These are phyloP conservation scores for Phenganax marumi DNA, from an alignment of 92 coral and sea anemone genomes.

Conservation along the genomic window DNA sequence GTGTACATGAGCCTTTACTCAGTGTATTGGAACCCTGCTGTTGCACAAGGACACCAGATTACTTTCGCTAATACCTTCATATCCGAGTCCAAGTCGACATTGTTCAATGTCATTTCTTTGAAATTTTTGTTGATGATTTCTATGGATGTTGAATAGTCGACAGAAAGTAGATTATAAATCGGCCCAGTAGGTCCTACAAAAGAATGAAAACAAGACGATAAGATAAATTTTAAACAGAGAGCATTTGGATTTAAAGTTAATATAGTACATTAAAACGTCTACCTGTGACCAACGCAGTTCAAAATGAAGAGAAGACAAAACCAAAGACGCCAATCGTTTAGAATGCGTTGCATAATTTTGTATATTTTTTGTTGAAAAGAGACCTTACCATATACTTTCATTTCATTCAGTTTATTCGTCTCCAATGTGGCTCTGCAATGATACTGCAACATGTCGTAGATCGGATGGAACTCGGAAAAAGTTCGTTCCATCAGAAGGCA, in stretches of 20 bases:
- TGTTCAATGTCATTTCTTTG: constrained; percentile 66
- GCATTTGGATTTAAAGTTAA: no score
- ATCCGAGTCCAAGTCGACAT: constrained; percentile 67
- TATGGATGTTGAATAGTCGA: constrained; percentile 70
- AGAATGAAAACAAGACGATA: no score
- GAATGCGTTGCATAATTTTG: background rate
- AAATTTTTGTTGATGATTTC: constrained; percentile 79
- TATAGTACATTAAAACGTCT: no score
- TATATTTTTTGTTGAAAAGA: no score
- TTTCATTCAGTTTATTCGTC: constrained; percentile 80
- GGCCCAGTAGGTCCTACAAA: constrained; percentile 74
- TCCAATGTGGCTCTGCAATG: constrained; percentile 89
- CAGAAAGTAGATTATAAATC: constrained; percentile 74
- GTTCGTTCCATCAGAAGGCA: constrained; percentile 84
- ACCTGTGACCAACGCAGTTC: no score
- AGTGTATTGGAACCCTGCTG: no score
- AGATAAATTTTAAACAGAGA: no score
- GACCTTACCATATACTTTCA: constrained; percentile 79
- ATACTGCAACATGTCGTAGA: constrained; percentile 81
- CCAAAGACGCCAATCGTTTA: background rate
- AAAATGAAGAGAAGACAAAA: background rate
- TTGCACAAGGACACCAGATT: no score
- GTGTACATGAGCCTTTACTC: no score
- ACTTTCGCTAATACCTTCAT: constrained; percentile 52
- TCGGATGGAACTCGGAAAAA: constrained; percentile 88